These are phyloP conservation scores for Parazoanthus atlanticus DNA, from an alignment of 92 coral and sea anemone species.

Conservation along the genomic window DNA sequence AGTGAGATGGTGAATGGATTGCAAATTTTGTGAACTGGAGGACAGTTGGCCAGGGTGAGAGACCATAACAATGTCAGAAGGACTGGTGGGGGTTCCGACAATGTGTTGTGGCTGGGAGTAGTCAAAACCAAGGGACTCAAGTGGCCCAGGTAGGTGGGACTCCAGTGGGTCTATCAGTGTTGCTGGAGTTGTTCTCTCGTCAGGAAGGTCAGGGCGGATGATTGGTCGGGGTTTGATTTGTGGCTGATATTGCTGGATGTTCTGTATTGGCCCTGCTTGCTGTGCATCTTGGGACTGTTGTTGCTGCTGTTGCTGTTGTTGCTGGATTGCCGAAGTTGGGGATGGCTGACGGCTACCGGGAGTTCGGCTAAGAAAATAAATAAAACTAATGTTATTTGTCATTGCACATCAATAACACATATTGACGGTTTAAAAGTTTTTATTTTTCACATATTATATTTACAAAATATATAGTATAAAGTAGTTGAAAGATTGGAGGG, in stretches of 20 bases:
- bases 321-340: slow-evolving; percentile 71
- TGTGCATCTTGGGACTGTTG: slow-evolving; percentile 83
- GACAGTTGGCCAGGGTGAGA: slow-evolving; percentile 67
- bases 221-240: slow-evolving; percentile 61
- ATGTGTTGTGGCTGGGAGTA: slow-evolving; percentile 67
- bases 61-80: slow-evolving; percentile 92
- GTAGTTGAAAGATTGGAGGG: no score
- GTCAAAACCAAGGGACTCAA: slow-evolving; percentile 78
- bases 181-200: slow-evolving; percentile 65
- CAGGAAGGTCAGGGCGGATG: slow-evolving; percentile 52
- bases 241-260: slow-evolving; percentile 61
- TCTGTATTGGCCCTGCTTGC: slow-evolving; percentile 64
- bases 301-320: slow-evolving; percentile 46
- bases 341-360: slow-evolving; percentile 98
- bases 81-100: slow-evolving; percentile 83
- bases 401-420: no score
- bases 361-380: slow-evolving; percentile 72
- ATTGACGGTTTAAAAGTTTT: no score
- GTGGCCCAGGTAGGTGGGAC: slow-evolving; percentile 52
- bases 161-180: slow-evolving; percentile 86
- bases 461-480: no score
- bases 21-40: slow-evolving; percentile 50
- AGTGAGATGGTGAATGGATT: slow-evolving; percentile 73
- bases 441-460: no score
- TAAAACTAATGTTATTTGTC: background rate